Evolutionary conservation across 2,797 vertebrate genomes (phyloP), one percentile per base, ranked within the genome.

Genomic region (Poeciliopsis presidionis): DNA sequence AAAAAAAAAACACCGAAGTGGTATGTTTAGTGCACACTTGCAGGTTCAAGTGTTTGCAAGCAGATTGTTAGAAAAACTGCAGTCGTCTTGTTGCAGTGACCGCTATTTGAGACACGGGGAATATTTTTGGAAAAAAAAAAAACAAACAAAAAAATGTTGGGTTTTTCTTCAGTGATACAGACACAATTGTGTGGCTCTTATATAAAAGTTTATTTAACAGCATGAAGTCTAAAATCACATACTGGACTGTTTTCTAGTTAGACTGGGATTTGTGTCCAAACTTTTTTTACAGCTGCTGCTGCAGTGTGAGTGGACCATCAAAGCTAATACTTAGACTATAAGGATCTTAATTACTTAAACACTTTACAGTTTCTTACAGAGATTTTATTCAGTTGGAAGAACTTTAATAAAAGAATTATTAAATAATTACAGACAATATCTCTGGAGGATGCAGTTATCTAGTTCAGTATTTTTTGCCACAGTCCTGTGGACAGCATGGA

Each of bases 401-500:
- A 77, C 81, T 90, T 91, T 86, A 90, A 84, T 83, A 65, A 46
- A 83, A 89, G 79, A 89, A 81, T 80, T 85, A 85, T 89, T 85
- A 84, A 83, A 80, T 81, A 86, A 86, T 85, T 88, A 77, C 87
- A 86, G 88, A 91, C 91, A 76, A 82, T 79, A 81, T 90, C 83
- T 93, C 76, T 88, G 87, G 89, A 86, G 86, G 81, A 88, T 88
- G 86, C 89, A 90, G 88, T 89, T 85, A 79, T 92, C 91, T 93
- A 92, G 91, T 94, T 67, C 18, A 13, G 63, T 71, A 88, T 95
- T 94, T 33, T 92, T 92, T 91, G 94, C 95, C 96, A 96, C 91
- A 96, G 97, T 96, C 97, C 97, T 91, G 96, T 95, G 97, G 96
- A 96, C 90, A 96, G 92, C 93, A 93, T 96, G 96, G 95, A 95